Evolutionary conservation across 2,113 vertebrate species (phyloP).

Genomic region (Albula goreensis): DNA sequence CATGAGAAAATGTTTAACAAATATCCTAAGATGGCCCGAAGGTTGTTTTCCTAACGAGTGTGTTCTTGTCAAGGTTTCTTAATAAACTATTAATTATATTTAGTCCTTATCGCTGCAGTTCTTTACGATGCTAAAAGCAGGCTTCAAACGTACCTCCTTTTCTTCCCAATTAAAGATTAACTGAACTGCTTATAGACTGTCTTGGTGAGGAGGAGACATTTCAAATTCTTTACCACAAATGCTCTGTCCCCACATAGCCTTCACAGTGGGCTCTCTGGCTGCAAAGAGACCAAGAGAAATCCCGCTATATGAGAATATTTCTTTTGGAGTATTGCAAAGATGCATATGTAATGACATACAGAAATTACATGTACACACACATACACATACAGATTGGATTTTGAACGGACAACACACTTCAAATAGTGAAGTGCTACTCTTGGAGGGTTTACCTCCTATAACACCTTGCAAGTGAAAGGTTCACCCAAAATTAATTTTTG

Average conservation of each 20-base stretch:
- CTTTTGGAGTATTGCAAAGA: too few species aligned
- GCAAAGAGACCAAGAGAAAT: neutral
- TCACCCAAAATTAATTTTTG: too few species aligned
- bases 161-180: conserved; percentile 60
- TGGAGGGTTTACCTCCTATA: too few species aligned
- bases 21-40: conserved; percentile 27
- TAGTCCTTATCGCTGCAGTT: conserved; percentile 40
- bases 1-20: conserved; percentile 12
- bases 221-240: too few species aligned
- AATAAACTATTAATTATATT: conserved; percentile 65
- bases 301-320: too few species aligned
- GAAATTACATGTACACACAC: neutral
- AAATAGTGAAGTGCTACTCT: too few species aligned
- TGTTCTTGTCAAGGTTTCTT: conserved; percentile 55
- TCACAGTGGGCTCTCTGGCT: neutral
- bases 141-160: conserved; percentile 48
- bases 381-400: too few species aligned
- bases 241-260: neutral
- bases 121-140: conserved; percentile 44
- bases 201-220: neutral
- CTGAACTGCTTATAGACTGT: conserved; percentile 16
- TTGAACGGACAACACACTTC: too few species aligned
- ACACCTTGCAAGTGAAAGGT: too few species aligned
- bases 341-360: too few species aligned
- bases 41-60: conserved; percentile 39